phyloP scores from a whole-genome alignment of 2,888 invertebrate species.

The Tiliacea citrago region DNA sequence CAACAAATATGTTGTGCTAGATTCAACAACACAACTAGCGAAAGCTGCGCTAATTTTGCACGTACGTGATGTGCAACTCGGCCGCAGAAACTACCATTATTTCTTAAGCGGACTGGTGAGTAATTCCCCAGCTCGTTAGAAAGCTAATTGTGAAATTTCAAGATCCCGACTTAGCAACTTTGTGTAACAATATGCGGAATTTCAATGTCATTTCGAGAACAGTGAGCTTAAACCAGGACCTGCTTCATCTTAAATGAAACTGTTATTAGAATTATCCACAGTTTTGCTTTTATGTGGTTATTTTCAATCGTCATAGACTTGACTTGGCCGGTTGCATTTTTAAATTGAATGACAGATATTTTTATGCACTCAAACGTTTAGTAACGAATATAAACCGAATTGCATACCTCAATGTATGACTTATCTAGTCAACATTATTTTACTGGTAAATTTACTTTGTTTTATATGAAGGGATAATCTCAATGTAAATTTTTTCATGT shows the following conservation, averaged over 20 bases:
- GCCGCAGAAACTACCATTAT: conserved; percentile 97
- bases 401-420: neutral
- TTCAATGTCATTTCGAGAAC: conserved; percentile 40
- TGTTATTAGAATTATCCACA: neutral
- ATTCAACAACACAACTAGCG: conserved; percentile 96
- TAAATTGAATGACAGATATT: neutral
- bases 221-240: conserved; percentile 3
- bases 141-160: conserved; percentile 54
- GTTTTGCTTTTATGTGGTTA: neutral
- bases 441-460: neutral
- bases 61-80: conserved; percentile 96
- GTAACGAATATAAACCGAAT: neutral
- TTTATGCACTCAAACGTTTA: neutral
- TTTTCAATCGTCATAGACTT: neutral
- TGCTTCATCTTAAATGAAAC: conserved; percentile 15
- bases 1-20: conserved; percentile 96
- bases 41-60: conserved; percentile 96
- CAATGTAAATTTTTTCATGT: neutral
- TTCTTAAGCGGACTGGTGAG: conserved; percentile 97
- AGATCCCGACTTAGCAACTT: conserved; percentile 41
- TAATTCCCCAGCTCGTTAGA: conserved; percentile 66
- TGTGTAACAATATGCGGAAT: conserved; percentile 35
- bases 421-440: neutral
- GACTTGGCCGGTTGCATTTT: neutral
- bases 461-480: neutral